These are phyloP conservation scores for Dicyrtoma fusca DNA, from an alignment of 2,888 invertebrate species.

Conservation along the genomic window DNA sequence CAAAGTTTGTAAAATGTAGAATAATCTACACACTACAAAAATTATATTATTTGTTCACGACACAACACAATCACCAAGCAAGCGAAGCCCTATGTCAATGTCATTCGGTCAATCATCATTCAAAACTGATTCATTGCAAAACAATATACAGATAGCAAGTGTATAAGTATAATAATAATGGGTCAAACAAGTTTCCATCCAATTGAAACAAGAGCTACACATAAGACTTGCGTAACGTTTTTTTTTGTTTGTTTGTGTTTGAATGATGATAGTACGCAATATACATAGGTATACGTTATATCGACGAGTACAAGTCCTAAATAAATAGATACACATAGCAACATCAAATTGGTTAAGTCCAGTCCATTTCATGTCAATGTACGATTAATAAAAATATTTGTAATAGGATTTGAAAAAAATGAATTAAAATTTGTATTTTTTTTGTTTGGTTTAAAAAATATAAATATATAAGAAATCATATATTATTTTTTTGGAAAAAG, in stretches of 20 bases:
- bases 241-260: too few relatives aligned
- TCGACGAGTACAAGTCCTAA: constrained; percentile 26
- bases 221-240: background rate
- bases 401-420: constrained; percentile 14
- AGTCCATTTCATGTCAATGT: constrained; percentile 31
- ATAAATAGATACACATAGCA: constrained; percentile 1
- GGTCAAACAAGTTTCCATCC: too few relatives aligned
- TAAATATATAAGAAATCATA: constrained; percentile 4
- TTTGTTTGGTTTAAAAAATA: constrained; percentile 6
- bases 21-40: too few relatives aligned
- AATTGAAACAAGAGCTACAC: background rate
- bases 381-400: constrained; percentile 3
- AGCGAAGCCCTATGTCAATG: constrained; percentile 24
- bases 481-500: constrained; percentile 19
- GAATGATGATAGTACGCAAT: constrained; percentile 1
- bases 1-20: too few relatives aligned
- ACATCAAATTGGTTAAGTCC: constrained; percentile 21
- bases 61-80: background rate
- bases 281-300: background rate
- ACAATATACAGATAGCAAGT: background rate
- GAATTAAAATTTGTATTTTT: background rate
- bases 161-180: background rate
- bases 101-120: constrained; percentile 28
- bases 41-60: too few relatives aligned
- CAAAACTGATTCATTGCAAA: constrained; percentile 13